These are phyloP conservation scores for Theretra japonica DNA, from an alignment of 2,888 invertebrate species.

Conservation along the genomic window DNA sequence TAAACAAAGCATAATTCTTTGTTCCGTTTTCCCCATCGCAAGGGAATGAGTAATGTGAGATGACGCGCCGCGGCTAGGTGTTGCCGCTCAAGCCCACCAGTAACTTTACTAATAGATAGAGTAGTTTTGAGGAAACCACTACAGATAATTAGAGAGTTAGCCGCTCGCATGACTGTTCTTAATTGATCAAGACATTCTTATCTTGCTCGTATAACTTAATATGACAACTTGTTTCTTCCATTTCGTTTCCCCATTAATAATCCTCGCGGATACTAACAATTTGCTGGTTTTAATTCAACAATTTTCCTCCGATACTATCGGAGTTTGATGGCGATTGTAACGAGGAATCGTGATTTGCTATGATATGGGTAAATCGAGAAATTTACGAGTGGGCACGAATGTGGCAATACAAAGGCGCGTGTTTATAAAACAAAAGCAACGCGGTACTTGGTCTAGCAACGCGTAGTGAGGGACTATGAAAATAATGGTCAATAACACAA, in stretches of 20 bases:
- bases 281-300: conserved; percentile 10
- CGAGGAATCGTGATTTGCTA: conserved; percentile 51
- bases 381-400: conserved; percentile 59
- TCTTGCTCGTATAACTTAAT: conserved; percentile 47
- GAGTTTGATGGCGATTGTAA: conserved; percentile 49
- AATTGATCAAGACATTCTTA: conserved; percentile 71
- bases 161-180: conserved; percentile 63
- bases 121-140: conserved; percentile 74
- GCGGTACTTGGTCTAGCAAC: conserved; percentile 64
- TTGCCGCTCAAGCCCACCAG: conserved; percentile 41
- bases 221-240: conserved; percentile 38
- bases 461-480: conserved; percentile 64
- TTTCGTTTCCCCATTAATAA: conserved; percentile 41
- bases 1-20: conserved; percentile 33
- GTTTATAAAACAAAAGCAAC: conserved; percentile 78
- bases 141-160: conserved; percentile 75
- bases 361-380: conserved; percentile 59
- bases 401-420: conserved; percentile 71
- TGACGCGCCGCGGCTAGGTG: conserved; percentile 61
- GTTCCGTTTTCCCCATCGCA: conserved; percentile 61
- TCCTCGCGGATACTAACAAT: conserved; percentile 36
- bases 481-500: conserved; percentile 57
- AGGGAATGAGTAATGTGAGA: conserved; percentile 69
- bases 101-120: conserved; percentile 76
- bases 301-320: conserved; percentile 29